Evolutionary conservation across 30 jellyfish, hydroid and myxozoan genomes (phyloP).

Genomic region (Chrysaora quinquecirrha): DNA sequence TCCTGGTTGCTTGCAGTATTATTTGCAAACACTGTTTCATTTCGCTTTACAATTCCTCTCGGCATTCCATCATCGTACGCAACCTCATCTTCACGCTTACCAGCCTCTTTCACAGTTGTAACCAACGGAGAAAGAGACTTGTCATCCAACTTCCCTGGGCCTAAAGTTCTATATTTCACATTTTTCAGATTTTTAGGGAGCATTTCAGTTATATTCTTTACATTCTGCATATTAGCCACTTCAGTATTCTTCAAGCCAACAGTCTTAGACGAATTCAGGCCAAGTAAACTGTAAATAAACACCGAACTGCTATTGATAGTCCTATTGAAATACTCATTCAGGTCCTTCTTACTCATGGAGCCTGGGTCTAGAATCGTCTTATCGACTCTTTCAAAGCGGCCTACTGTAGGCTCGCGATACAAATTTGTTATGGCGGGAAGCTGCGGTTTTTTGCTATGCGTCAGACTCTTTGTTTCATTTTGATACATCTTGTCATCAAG

Average conservation of each 20-base stretch:
- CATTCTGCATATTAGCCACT: no score
- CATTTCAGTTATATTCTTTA: no score
- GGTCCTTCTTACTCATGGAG: slow-evolving; percentile 36
- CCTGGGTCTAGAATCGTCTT: slow-evolving; percentile 65
- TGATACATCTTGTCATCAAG: background rate
- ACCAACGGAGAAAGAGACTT: no score
- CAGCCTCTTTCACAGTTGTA: no score
- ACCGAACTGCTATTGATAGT: slow-evolving; percentile 24
- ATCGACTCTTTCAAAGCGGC: slow-evolving; percentile 50
- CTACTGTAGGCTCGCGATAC: background rate
- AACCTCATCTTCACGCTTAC: no score
- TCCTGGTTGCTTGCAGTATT: no score
- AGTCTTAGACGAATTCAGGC: no score
- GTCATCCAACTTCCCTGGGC: no score
- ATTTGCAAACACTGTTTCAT: background rate
- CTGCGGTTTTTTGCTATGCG: background rate
- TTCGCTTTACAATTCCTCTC: background rate
- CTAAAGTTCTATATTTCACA: no score
- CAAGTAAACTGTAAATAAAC: slow-evolving; percentile 9
- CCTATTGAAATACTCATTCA: slow-evolving; percentile 27
- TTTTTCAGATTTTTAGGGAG: no score
- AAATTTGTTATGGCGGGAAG: background rate
- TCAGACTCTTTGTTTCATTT: background rate
- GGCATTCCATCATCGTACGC: background rate
- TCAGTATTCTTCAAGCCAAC: no score